phyloP scores from a whole-genome alignment of 2,797 vertebrate genomes.

The Chlorospingus semifuscus region DNA sequence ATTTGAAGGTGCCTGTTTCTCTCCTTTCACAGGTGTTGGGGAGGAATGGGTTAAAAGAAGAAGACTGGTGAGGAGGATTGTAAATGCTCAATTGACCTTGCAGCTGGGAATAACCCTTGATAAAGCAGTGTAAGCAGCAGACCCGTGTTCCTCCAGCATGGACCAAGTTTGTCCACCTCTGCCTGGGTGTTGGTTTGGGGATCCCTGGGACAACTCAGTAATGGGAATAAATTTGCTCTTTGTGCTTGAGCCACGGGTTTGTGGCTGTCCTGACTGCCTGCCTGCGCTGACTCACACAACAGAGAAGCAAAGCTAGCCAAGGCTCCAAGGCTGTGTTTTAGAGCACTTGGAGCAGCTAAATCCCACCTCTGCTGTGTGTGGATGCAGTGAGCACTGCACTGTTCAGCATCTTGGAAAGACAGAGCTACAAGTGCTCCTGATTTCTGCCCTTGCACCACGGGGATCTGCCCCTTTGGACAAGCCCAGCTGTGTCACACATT shows the following conservation, averaged over 20 bases:
- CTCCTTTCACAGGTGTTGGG: background rate
- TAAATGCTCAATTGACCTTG: background rate
- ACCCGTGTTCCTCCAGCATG: background rate
- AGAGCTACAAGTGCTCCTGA: background rate
- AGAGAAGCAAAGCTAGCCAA: background rate
- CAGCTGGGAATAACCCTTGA: background rate
- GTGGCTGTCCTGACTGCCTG: background rate
- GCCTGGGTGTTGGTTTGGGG: background rate
- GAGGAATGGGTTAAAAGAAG: background rate
- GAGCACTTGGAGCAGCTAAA: background rate
- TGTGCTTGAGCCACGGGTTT: background rate
- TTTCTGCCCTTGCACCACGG: fast-evolving
- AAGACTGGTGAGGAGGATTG: background rate
- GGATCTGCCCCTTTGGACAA: background rate
- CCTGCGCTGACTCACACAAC: background rate
- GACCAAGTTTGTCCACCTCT: background rate
- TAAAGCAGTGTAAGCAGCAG: background rate
- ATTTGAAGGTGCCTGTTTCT: background rate
- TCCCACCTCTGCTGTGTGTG: background rate
- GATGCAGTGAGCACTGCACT: background rate
- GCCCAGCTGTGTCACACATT: background rate
- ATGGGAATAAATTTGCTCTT: background rate
- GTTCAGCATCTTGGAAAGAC: background rate
- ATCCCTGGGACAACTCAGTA: background rate
- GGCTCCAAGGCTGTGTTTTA: background rate